These are phyloP conservation scores for Drosophila gaucha DNA, from an alignment of 2,888 invertebrate species.

Conservation along the genomic window DNA sequence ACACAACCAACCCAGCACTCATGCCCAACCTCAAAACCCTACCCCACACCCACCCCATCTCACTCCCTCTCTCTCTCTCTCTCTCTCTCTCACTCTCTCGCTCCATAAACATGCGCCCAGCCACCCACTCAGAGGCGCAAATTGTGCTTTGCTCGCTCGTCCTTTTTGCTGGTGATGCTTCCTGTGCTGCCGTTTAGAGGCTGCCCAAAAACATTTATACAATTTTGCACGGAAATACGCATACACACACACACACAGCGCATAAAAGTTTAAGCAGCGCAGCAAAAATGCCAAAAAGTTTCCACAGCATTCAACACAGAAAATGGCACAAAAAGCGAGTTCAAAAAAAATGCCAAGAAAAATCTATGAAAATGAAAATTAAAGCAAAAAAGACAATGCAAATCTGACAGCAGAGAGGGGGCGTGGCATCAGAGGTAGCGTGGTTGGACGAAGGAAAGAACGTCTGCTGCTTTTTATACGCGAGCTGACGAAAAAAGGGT, in stretches of 20 bases:
- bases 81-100: background rate
- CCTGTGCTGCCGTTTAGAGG: slow-evolving; percentile 79
- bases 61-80: background rate
- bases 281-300: slow-evolving; percentile 80
- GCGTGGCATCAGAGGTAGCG: background rate
- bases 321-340: slow-evolving; percentile 62
- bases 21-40: slow-evolving; percentile 19
- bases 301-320: slow-evolving; percentile 71
- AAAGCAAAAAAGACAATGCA: slow-evolving; percentile 65
- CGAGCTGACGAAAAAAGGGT: slow-evolving; percentile 24
- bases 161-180: slow-evolving; percentile 74
- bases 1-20: slow-evolving; percentile 28
- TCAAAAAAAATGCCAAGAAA: slow-evolving; percentile 49
- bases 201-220: slow-evolving; percentile 81
- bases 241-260: slow-evolving; percentile 42
- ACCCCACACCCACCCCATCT: background rate
- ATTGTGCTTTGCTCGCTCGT: slow-evolving; percentile 63
- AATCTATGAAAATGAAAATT: slow-evolving; percentile 80
- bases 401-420: slow-evolving; percentile 41
- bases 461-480: slow-evolving; percentile 40
- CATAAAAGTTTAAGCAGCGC: slow-evolving; percentile 81
- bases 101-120: slow-evolving; percentile 11
- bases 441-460: background rate
- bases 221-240: slow-evolving; percentile 79
- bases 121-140: slow-evolving; percentile 54